Percentiles rank a stretch among this genome's conserved stretches.
phyloP scores from a whole-genome alignment of 2,888 invertebrate species.

The Tenthredo amoena region DNA sequence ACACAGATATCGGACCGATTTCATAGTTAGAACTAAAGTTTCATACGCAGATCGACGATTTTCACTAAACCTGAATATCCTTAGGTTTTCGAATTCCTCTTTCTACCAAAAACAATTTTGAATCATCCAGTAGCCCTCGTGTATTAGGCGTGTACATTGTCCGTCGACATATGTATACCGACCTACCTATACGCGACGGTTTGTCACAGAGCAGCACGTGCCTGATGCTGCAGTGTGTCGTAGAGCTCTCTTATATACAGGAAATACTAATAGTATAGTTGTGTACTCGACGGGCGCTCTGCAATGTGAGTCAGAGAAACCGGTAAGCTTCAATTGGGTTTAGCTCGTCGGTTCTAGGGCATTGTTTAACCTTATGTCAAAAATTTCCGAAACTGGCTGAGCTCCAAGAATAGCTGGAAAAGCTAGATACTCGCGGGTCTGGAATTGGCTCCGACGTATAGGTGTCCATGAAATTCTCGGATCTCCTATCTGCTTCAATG shows the following conservation, averaged over 20 bases:
- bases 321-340: constrained; percentile 18
- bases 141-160: not conserved
- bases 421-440: not conserved
- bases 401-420: not conserved
- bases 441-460: too few relatives aligned
- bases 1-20: not conserved
- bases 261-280: not conserved
- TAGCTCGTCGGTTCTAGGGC: not conserved
- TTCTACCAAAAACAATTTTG: not conserved
- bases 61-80: not conserved
- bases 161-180: not conserved
- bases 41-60: not conserved
- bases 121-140: not conserved
- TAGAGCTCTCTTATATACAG: not conserved
- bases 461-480: too few relatives aligned
- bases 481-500: too few relatives aligned
- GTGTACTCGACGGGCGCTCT: constrained; percentile 15
- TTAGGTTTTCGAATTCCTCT: not conserved
- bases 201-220: constrained; percentile 23
- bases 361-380: constrained; percentile 35
- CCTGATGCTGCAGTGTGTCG: constrained; percentile 25
- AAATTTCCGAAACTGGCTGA: constrained; percentile 23
- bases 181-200: not conserved
- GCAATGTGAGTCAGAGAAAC: constrained; percentile 23
- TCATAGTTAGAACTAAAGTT: not conserved